Evolutionary conservation across 2,113 vertebrate genomes (phyloP).

Genomic region (Corythornis vintsioides): DNA sequence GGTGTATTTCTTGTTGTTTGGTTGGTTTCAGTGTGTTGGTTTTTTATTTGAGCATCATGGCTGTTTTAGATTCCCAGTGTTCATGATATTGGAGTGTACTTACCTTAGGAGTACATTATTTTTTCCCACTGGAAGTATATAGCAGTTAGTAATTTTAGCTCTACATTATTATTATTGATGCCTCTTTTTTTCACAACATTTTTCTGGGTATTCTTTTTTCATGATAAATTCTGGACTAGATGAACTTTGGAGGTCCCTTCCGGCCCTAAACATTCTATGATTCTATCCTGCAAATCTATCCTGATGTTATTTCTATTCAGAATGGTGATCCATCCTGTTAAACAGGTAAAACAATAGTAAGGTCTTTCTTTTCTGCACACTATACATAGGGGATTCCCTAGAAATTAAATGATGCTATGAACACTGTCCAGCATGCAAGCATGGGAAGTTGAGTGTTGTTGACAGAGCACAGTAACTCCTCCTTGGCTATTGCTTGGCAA

Average conservation of each 20-base stretch:
- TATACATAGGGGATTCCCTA: accelerated
- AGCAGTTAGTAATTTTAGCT: not conserved
- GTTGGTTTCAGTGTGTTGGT: not conserved
- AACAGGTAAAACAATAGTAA: not conserved
- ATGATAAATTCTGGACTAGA: too few species aligned
- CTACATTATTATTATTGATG: not conserved
- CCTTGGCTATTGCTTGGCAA: not conserved
- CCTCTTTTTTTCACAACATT: not conserved
- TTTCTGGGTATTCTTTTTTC: not conserved
- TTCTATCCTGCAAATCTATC: not conserved
- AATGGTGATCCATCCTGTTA: not conserved
- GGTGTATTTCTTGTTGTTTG: too few species aligned
- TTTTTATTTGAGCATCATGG: not conserved
- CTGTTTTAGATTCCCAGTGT: not conserved
- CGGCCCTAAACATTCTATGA: too few species aligned
- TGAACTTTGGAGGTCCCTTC: too few species aligned
- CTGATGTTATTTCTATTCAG: not conserved
- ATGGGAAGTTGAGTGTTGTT: accelerated
- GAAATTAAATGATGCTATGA: not conserved
- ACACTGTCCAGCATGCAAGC: not conserved
- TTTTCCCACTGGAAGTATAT: not conserved
- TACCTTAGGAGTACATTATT: not conserved
- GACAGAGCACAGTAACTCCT: not conserved
- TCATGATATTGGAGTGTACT: not conserved
- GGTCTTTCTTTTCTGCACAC: not conserved